Evolutionary conservation across 1,140 invertebrate species (phyloP), one percentile per base, ranked within the genome.

Genomic region (Drosophila melanica): DNA sequence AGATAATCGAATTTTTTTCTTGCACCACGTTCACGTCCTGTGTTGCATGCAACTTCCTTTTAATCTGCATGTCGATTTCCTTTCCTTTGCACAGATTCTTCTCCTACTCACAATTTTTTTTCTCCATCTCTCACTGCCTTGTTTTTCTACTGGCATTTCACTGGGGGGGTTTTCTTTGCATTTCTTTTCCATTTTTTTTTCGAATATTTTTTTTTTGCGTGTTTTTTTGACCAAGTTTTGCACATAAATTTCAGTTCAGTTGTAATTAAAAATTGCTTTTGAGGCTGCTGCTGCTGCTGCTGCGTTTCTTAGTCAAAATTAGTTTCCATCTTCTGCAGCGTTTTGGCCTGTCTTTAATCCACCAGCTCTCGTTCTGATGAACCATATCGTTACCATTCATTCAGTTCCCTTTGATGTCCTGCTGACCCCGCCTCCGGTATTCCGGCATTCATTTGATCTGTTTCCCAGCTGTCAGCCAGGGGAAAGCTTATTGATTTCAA

Each of bases 61-160:
- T 89, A 90, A 90, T 90, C 84, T 89, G 84, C 84, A 90, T 89
- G 85, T 89, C 80, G 84, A 90, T 89, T 89, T 89, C 85, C 84
- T 89, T 89, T 89, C 85, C 84, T 89, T 89, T 89, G 85, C 84
- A 79, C 75, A 89, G 82, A 87, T 89, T 87, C 81, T 78, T 62
- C 44, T 63, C 57, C 67, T 59, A 23, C 16, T 11, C 45, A 8
- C n/a, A n/a, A n/a, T 23, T 45, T 58, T 33, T 65, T 30, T 55
- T 70, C 37, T 68, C 23, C 30, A 23, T 71, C 8, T 59, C 20
- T 23, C 3, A 3, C 3, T 23, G 20, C 20, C 55, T 42, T 14
- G 45, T 45, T 64, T 63, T 30, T 62, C 47, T 65, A 5, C 59
- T 62, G 11, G n/a, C 39, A 63, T 53, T 62, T 51, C 23, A 44